phyloP scores from a whole-genome alignment of 2,888 invertebrate genomes.

The Cantharis rustica region DNA sequence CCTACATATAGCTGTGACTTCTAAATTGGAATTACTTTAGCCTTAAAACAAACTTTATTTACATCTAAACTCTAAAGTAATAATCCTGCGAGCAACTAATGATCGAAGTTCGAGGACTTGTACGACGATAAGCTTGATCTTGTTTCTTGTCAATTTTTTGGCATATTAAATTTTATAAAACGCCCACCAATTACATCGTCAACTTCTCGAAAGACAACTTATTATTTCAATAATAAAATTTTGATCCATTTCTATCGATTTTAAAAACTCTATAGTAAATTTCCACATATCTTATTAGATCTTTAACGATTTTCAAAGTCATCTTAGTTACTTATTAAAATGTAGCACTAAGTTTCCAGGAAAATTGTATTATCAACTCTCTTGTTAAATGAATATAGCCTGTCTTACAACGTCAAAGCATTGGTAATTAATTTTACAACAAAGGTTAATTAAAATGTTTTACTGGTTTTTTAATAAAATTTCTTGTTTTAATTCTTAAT shows the following conservation, averaged over 20 bases:
- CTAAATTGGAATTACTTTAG: too few species aligned
- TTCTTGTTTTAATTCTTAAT: neutral
- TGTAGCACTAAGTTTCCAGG: neutral
- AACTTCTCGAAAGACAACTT: too few species aligned
- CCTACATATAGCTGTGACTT: too few species aligned
- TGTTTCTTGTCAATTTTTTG: too few species aligned
- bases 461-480: neutral
- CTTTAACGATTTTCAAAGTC: neutral
- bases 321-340: neutral
- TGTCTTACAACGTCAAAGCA: neutral
- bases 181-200: too few species aligned
- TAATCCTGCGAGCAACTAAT: too few species aligned
- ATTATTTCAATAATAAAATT: too few species aligned
- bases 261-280: neutral
- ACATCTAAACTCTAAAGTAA: too few species aligned
- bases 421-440: neutral
- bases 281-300: neutral
- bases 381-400: neutral
- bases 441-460: neutral
- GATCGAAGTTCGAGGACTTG: too few species aligned
- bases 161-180: too few species aligned
- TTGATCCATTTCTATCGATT: neutral
- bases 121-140: too few species aligned
- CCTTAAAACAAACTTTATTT: too few species aligned
- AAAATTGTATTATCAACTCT: neutral